These are phyloP conservation scores for Karalla daura DNA, from an alignment of 2,797 vertebrate species.

Conservation along the genomic window DNA sequence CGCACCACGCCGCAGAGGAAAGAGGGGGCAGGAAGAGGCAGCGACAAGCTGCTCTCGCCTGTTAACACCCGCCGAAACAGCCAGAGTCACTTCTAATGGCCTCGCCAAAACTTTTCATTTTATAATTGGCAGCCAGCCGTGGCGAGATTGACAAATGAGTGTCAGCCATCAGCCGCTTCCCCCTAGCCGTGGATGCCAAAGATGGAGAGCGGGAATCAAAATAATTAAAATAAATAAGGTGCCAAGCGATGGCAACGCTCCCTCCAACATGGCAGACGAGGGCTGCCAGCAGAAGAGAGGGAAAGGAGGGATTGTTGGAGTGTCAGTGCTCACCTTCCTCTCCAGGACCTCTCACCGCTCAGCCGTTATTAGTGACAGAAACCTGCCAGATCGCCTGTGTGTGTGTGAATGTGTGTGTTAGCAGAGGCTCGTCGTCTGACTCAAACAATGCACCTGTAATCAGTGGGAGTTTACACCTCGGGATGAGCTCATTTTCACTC, in stretches of 20 bases:
- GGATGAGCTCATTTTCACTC: conserved; percentile 53
- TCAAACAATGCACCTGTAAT: conserved; percentile 48
- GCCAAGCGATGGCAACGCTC: conserved; percentile 71
- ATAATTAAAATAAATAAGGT: conserved; percentile 88
- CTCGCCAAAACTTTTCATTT: conserved; percentile 81
- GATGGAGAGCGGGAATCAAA: conserved; percentile 79
- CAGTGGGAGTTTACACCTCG: conserved; percentile 51
- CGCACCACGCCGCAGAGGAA: conserved; percentile 15
- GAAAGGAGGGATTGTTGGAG: conserved; percentile 35
- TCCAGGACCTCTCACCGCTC: conserved; percentile 66
- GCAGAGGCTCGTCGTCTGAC: conserved; percentile 31
- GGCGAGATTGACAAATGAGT: conserved; percentile 83
- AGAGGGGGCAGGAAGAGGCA: conserved; percentile 36
- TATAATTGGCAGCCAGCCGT: conserved; percentile 83
- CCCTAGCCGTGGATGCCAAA: conserved; percentile 70
- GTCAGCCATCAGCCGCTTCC: conserved; percentile 82
- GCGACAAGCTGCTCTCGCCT: conserved; percentile 47
- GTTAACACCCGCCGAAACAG: conserved; percentile 75
- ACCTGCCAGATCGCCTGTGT: conserved; percentile 57
- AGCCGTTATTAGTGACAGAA: conserved; percentile 73
- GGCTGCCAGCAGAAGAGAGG: conserved; percentile 54
- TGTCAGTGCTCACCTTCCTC: conserved; percentile 70
- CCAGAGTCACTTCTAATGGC: conserved; percentile 77
- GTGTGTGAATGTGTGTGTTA: conserved; percentile 18
- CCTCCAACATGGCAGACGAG: conserved; percentile 68